Conservation (phyloP, 2,888 invertebrate species). For the Agonopterix subpropinquella region DNA sequence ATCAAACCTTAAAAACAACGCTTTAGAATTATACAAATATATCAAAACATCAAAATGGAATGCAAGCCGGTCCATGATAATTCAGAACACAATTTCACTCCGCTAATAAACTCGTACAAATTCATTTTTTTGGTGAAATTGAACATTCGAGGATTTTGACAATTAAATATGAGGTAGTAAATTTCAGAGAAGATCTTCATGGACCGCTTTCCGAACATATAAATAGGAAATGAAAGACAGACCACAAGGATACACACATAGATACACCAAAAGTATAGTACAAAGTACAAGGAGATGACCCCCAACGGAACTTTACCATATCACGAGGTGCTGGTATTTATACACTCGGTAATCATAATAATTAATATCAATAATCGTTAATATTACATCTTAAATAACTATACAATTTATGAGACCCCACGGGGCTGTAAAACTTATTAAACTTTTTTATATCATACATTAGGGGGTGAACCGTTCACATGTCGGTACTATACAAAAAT, state of each 20-base stretch:
- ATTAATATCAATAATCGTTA: slow-evolving; percentile 16
- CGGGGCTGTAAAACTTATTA: slow-evolving; percentile 55
- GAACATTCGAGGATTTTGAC: too few species aligned
- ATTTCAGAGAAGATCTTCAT: slow-evolving; percentile 13
- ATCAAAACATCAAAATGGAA: slow-evolving; percentile 38
- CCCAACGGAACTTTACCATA: slow-evolving; percentile 12
- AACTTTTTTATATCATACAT: slow-evolving; percentile 60
- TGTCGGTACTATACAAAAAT: slow-evolving; percentile 72
- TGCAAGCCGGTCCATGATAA: slow-evolving; percentile 31
- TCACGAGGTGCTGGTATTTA: slow-evolving; percentile 22
- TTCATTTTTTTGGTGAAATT: too few species aligned
- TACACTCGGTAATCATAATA: slow-evolving; percentile 19
- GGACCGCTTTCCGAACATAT: slow-evolving; percentile 20
- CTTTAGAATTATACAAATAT: slow-evolving; percentile 18
- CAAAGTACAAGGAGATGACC: neutral
- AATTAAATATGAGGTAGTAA: too few species aligned
- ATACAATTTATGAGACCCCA: slow-evolving; percentile 54
- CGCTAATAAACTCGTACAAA: too few species aligned
- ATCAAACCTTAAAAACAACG: slow-evolving; percentile 52
- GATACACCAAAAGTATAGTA: slow-evolving; percentile 5
- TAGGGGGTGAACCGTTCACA: slow-evolving; percentile 45
- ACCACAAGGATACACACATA: slow-evolving; percentile 1
- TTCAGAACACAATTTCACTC: slow-evolving; percentile 8
- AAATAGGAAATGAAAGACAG: slow-evolving; percentile 2
- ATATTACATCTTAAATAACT: slow-evolving; percentile 64